Percentiles rank a stretch among this genome's conserved stretches.
Evolutionary conservation across 1,140 invertebrate species (phyloP).

Genomic region (Aphidius gifuensis): DNA sequence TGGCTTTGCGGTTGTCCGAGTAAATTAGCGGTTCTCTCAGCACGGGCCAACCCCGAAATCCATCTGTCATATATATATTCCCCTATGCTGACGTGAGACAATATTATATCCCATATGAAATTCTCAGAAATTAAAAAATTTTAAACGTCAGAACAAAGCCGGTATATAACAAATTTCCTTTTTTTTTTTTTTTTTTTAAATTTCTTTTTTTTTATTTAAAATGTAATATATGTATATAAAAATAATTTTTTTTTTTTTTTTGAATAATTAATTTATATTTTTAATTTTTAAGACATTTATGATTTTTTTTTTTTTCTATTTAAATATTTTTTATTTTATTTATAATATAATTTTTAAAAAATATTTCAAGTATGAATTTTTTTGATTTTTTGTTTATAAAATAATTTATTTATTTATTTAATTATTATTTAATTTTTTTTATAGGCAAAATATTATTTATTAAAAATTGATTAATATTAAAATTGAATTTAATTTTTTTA

Average conservation of each 20-base stretch:
- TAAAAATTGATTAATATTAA: constrained; percentile 11
- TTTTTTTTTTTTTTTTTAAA: not conserved
- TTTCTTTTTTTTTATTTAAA: constrained; percentile 3
- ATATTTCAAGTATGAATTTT: no score
- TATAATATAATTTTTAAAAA: no score
- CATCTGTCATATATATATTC: constrained; percentile 37
- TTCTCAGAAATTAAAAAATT: constrained; percentile 13
- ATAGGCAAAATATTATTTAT: constrained; percentile 2
- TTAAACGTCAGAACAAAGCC: not conserved
- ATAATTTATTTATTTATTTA: no score
- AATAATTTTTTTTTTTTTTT: constrained; percentile 40
- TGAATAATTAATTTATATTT: constrained; percentile 12
- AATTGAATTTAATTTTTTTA: constrained; percentile 43
- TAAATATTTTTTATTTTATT: no score
- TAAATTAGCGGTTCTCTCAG: constrained; percentile 43
- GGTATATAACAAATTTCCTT: not conserved
- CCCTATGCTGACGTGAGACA: constrained; percentile 5
- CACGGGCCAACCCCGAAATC: constrained; percentile 35
- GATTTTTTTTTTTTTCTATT: no score
- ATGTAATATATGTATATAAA: constrained; percentile 12
- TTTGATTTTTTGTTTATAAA: no score
- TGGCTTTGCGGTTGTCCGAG: constrained; percentile 45
- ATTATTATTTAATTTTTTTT: no score
- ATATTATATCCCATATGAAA: not conserved
- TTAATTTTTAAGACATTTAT: no score